phyloP scores from a whole-genome alignment of 2,113 vertebrate species.

The Phalacrocorax brasilianus region DNA sequence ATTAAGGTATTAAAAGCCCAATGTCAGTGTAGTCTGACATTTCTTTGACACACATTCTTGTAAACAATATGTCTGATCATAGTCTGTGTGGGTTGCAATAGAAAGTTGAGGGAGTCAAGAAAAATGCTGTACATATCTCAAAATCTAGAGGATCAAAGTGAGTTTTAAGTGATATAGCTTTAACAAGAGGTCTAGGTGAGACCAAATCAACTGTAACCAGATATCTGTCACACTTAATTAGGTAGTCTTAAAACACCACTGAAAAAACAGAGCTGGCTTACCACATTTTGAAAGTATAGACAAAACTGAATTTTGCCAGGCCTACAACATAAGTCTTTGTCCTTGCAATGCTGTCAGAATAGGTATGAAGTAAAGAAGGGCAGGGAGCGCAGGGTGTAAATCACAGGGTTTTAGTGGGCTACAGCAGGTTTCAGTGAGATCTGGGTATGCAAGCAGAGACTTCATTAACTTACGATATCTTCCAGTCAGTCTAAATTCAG shows the following conservation, averaged over 20 bases:
- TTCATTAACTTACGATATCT: neutral
- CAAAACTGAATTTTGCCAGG: neutral
- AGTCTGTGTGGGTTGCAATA: neutral
- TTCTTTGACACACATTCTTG: neutral
- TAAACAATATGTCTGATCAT: neutral
- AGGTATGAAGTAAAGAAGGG: neutral
- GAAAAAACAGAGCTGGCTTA: neutral
- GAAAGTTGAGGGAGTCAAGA: neutral
- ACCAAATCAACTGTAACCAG: neutral
- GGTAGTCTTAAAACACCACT: neutral
- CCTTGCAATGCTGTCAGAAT: neutral
- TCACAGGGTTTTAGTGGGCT: neutral
- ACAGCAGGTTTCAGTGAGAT: neutral
- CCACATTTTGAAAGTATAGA: neutral
- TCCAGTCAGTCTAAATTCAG: neutral
- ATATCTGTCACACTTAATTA: neutral
- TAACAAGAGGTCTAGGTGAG: neutral
- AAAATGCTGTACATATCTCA: neutral
- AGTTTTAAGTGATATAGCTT: neutral
- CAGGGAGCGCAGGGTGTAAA: neutral
- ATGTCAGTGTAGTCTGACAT: neutral
- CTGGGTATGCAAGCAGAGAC: neutral
- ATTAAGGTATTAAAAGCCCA: neutral
- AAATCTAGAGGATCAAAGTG: neutral
- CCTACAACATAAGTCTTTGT: neutral